Conservation (phyloP, 2,113 vertebrate species). For the Naja naja region DNA sequence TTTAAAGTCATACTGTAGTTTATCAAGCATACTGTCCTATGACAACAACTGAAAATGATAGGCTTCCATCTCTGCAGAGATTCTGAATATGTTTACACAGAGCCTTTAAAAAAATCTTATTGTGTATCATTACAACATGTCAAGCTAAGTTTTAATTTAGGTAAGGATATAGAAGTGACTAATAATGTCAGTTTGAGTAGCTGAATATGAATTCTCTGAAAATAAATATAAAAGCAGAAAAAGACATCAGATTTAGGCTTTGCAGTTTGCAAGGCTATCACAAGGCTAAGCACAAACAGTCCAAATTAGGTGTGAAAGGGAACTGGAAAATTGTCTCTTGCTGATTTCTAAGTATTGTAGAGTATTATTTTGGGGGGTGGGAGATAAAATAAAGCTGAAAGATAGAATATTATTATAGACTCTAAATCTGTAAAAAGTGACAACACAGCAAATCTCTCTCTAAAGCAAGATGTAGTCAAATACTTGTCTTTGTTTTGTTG, state of each 20-base stretch:
- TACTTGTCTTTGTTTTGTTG: background rate
- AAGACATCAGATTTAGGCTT: slow-evolving; percentile 1
- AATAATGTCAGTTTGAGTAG: background rate
- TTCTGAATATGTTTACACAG: background rate
- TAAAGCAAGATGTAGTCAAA: background rate
- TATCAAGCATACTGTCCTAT: background rate
- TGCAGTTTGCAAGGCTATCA: background rate
- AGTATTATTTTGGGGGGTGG: background rate
- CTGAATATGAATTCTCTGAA: background rate
- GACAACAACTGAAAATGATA: background rate
- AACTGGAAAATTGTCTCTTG: background rate
- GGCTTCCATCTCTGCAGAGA: background rate
- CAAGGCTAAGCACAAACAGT: background rate
- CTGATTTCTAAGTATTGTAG: background rate
- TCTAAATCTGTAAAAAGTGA: background rate
- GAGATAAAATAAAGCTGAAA: background rate
- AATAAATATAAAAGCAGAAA: background rate
- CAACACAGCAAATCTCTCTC: background rate
- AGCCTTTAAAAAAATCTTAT: background rate
- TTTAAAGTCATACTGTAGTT: background rate
- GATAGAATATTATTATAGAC: background rate
- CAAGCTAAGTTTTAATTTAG: background rate
- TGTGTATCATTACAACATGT: background rate
- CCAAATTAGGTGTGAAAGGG: background rate
- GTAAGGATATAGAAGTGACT: background rate